Base-by-base conservation (phyloP, 1,140 invertebrate species). In the Littorina saxatilis region DNA sequence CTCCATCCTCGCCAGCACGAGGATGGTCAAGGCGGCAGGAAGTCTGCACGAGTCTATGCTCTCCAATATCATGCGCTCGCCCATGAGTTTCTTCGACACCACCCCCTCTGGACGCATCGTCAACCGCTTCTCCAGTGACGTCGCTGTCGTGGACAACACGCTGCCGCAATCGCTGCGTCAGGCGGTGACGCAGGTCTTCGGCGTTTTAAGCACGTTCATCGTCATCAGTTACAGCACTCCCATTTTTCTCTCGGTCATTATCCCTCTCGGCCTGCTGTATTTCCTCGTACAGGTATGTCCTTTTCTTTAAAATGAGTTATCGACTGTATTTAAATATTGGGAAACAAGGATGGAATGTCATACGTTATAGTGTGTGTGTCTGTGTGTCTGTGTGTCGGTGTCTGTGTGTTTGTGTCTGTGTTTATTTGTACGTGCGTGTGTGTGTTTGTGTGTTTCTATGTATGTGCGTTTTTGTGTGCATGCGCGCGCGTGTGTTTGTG, bases 221-320 rank as follows among this genome's bases (percentile, higher is more conserved):
- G 80, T 92, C 29, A 84, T 89, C 77, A 82, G 83, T 32, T 88
- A 88, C 84, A 86, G 84, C 76, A 89, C 87, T 1, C 97, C 97
- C 0, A 94, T 96, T 87, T 98, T 99, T 93, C 89, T 97, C 82
- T 91, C 94, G 13, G 95, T 97, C 61, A 95, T 98, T 83, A 68
- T 98, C 82, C 97, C 98, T 15, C 95, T 99, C 86, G 96, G 95
- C 52, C 79, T 97, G 23, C 85, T 99, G 66, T 99, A 99, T 93
- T 98, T 97, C 91, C 95, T 98, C 83, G 95, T 98, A 84, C 94
- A 95, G 93, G 94, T 95, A 68, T 29, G 66, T 47, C n/a, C n/a
- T n/a, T n/a, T n/a, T n/a, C n/a, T n/a, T n/a, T n/a, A n/a, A n/a
- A n/a, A n/a, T n/a, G n/a, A n/a, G n/a, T n/a, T n/a, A n/a, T n/a